A percentile compares a stretch with the other conserved stretches of the same genome.
Conservation (phyloP, 2,113 vertebrate species). For the Eudyptes chrysolophus region DNA sequence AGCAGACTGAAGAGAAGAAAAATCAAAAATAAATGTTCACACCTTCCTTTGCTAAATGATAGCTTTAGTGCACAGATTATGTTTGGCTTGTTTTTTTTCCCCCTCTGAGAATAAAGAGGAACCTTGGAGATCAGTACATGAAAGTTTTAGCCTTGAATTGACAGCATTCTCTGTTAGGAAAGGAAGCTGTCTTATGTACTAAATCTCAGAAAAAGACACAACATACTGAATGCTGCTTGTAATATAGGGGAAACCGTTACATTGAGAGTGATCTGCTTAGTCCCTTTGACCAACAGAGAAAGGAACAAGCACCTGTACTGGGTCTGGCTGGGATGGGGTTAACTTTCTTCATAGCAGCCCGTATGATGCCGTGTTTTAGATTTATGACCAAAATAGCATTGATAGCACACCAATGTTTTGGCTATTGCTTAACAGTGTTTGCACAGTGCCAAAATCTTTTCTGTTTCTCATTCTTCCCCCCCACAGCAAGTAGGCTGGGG, state of each 20-base stretch:
- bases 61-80: neutral
- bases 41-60: neutral
- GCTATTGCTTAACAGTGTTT: neutral
- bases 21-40: neutral
- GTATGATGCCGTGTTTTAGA: neutral
- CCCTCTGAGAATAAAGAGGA: neutral
- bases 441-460: neutral
- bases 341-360: neutral
- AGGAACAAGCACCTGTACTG: neutral
- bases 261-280: neutral
- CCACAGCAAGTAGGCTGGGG: rapidly evolving
- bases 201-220: neutral
- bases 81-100: neutral
- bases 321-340: neutral
- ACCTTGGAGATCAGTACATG: neutral
- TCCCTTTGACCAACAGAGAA: neutral
- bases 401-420: neutral
- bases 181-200: neutral
- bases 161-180: neutral
- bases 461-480: neutral
- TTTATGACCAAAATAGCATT: neutral
- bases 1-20: neutral
- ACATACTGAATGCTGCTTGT: neutral
- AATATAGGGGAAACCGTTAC: neutral
- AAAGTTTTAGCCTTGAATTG: neutral